Conservation (phyloP, 2,113 vertebrate species). For the Tetrax tetrax region DNA sequence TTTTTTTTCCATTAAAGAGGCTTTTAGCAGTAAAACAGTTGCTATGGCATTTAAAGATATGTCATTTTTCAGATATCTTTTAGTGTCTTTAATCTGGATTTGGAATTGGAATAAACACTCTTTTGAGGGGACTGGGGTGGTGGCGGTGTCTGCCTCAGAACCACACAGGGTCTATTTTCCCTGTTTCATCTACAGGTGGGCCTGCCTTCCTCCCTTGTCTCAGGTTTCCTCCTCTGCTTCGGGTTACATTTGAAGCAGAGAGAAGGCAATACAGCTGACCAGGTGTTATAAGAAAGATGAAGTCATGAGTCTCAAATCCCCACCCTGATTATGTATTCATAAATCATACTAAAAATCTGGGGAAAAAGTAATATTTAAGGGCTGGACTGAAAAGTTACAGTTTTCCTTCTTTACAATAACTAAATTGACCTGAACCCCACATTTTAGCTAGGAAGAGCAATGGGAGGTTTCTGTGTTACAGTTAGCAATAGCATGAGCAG, state of each 20-base stretch:
- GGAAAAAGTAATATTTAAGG: neutral
- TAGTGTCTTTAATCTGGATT: neutral
- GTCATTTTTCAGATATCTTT: neutral
- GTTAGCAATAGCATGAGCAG: neutral
- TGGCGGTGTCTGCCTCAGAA: neutral
- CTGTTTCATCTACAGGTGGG: neutral
- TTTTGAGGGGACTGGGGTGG: accelerated
- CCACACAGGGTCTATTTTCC: accelerated
- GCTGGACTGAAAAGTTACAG: neutral
- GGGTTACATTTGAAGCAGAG: neutral
- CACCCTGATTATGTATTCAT: neutral
- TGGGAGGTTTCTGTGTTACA: neutral
- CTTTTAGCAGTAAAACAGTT: neutral
- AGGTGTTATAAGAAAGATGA: neutral
- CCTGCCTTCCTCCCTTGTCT: neutral
- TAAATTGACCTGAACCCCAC: neutral
- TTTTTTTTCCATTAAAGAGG: neutral
- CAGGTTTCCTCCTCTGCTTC: neutral
- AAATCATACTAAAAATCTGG: neutral
- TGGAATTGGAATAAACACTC: neutral
- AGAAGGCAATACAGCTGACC: neutral
- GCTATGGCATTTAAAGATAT: neutral
- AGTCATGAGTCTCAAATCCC: neutral
- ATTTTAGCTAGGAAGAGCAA: neutral
- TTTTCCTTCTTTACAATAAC: neutral